phyloP scores from a whole-genome alignment of 1,140 invertebrate species.

The Drosophila triauraria region DNA sequence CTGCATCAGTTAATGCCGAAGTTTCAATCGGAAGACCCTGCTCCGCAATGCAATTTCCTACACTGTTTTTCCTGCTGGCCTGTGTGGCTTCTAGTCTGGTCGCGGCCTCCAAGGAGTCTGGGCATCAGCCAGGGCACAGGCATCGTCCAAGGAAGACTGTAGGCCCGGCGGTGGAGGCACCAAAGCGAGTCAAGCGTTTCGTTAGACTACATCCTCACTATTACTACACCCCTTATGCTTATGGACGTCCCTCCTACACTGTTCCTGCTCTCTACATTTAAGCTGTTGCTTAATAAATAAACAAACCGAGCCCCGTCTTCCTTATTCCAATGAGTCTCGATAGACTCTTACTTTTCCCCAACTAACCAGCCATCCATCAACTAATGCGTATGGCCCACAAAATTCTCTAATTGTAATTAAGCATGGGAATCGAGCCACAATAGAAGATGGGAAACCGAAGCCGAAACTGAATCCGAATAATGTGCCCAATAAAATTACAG shows the following conservation, averaged over 20 bases:
- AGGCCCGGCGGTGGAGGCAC: constrained; percentile 4
- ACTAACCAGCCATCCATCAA: constrained; percentile 31
- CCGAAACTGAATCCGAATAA: constrained; percentile 36
- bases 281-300: background rate
- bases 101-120: background rate
- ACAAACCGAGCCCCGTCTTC: background rate
- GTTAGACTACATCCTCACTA: too few species aligned
- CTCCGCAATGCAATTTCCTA: constrained; percentile 43
- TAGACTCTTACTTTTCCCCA: constrained; percentile 43
- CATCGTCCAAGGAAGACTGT: constrained; percentile 13
- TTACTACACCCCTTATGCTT: too few species aligned
- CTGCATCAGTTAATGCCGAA: constrained; percentile 46
- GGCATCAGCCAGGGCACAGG: background rate
- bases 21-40: constrained; percentile 7
- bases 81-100: constrained; percentile 21
- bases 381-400: constrained; percentile 55
- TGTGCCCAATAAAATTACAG: constrained; percentile 67
- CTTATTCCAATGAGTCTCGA: background rate
- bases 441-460: constrained; percentile 21
- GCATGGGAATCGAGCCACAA: constrained; percentile 64
- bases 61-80: constrained; percentile 42
- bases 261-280: background rate
- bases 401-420: constrained; percentile 76
- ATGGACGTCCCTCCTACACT: background rate
- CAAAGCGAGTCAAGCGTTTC: constrained; percentile 41